Evolutionary conservation across 2,888 invertebrate genomes (phyloP).

Genomic region (Chloromyia formosa): DNA sequence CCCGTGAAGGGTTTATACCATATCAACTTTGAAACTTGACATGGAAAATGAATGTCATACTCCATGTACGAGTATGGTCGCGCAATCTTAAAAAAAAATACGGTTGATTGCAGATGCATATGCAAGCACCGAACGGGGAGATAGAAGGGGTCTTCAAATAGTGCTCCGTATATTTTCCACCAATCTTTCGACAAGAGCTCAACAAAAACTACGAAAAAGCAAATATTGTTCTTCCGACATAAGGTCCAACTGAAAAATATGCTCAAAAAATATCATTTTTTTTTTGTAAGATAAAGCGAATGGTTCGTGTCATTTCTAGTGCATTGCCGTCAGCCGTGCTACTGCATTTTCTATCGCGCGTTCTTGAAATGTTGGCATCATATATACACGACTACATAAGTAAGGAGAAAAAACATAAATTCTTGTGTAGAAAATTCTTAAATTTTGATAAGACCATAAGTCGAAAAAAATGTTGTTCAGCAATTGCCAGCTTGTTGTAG

Average conservation of each 20-base stretch:
- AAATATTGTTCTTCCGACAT: constrained; percentile 39
- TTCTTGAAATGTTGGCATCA: constrained; percentile 14
- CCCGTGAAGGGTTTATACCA: neutral
- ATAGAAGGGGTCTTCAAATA: neutral
- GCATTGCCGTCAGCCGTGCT: neutral
- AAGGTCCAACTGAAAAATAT: constrained; percentile 17
- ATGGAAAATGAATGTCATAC: neutral
- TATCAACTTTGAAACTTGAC: neutral
- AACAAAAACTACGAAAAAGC: constrained; percentile 17
- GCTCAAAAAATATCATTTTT: constrained; percentile 24
- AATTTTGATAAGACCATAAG: constrained; percentile 32
- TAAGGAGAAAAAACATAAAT: neutral
- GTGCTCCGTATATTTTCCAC: neutral
- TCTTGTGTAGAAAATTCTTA: constrained; percentile 7
- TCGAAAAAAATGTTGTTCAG: constrained; percentile 31
- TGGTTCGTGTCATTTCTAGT: constrained; percentile 22
- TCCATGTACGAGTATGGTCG: neutral
- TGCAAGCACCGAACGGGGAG: neutral
- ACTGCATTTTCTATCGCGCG: constrained; percentile 11
- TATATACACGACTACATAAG: neutral
- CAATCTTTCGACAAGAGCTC: constrained; percentile 6
- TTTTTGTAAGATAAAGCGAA: constrained; percentile 1
- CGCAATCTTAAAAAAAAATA: neutral
- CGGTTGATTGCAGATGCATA: neutral
- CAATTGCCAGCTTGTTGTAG: constrained; percentile 38